These are phyloP conservation scores for Drosophila arawakana DNA, from an alignment of 1,140 invertebrate genomes.

Conservation along the genomic window DNA sequence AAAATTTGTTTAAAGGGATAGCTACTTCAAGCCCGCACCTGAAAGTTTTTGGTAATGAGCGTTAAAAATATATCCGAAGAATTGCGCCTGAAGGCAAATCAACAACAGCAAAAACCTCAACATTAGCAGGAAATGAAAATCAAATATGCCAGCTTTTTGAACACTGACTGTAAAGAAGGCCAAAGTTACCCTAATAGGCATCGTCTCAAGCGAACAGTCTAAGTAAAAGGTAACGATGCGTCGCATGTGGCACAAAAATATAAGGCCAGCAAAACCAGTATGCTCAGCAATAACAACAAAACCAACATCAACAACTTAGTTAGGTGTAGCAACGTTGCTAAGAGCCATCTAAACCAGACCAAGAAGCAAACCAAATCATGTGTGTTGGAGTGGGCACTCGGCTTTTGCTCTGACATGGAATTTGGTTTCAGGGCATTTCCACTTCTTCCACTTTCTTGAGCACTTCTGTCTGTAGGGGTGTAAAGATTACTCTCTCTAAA, in stretches of 20 bases:
- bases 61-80: not conserved
- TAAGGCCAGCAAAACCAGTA: not conserved
- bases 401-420: constrained; percentile 26
- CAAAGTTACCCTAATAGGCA: not conserved
- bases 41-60: too few relatives aligned
- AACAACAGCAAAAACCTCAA: not conserved
- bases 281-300: too few relatives aligned
- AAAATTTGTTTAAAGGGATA: too few relatives aligned
- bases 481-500: not conserved
- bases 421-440: constrained; percentile 45
- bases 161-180: not conserved
- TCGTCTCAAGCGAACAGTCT: not conserved
- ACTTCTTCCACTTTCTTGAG: constrained; percentile 39
- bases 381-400: not conserved
- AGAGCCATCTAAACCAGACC: constrained; percentile 15
- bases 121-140: not conserved
- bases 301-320: not conserved
- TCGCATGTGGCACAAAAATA: not conserved
- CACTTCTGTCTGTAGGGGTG: not conserved
- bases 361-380: constrained; percentile 19
- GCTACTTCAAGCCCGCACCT: too few relatives aligned
- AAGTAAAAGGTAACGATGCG: not conserved
- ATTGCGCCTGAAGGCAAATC: not conserved
- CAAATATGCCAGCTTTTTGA: not conserved
- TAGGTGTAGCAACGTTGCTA: constrained; percentile 9